Percentiles rank a stretch among this genome's conserved stretches.
Conservation (phyloP, 2,113 vertebrate species). For the Gambusia affinis region DNA sequence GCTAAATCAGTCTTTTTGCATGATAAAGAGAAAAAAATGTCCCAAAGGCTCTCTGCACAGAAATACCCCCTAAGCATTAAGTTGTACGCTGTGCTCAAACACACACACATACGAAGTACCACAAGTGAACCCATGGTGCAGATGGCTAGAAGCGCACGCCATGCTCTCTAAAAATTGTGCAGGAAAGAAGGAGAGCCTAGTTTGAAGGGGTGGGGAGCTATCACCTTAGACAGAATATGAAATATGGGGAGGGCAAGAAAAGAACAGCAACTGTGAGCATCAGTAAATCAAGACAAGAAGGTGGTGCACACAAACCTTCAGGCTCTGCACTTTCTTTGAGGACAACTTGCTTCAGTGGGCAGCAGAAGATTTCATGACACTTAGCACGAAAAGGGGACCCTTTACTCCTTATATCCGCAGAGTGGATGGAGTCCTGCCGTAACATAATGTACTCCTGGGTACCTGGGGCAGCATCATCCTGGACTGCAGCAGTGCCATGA, state of each 20-base stretch:
- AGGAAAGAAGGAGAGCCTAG: constrained; percentile 60
- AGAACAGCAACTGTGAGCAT: constrained; percentile 65
- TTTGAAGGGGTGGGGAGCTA: constrained; percentile 52
- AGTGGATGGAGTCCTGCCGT: constrained; percentile 99
- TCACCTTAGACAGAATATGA: constrained; percentile 69
- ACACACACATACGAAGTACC: constrained; percentile 4
- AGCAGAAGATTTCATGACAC: constrained; percentile 99
- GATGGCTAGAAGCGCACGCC: constrained; percentile 38
- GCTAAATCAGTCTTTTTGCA: background rate
- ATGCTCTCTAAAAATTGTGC: constrained; percentile 60
- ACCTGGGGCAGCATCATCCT: constrained; percentile 99
- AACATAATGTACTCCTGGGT: constrained; percentile 99
- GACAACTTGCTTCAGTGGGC: constrained; percentile 98
- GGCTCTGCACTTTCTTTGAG: constrained; percentile 97
- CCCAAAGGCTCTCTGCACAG: constrained; percentile 39
- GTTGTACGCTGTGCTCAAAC: constrained; percentile 16
- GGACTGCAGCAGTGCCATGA: constrained; percentile 97
- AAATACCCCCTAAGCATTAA: constrained; percentile 38
- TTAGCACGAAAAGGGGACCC: constrained; percentile 99
- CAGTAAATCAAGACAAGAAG: constrained; percentile 80
- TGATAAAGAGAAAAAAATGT: constrained; percentile 13
- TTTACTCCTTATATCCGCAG: constrained; percentile 99
- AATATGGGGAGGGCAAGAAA: constrained; percentile 37
- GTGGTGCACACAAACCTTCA: constrained; percentile 95
- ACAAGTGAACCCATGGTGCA: constrained; percentile 27